These are phyloP conservation scores for Alcis repandata DNA, from an alignment of 2,888 invertebrate species.

Conservation along the genomic window DNA sequence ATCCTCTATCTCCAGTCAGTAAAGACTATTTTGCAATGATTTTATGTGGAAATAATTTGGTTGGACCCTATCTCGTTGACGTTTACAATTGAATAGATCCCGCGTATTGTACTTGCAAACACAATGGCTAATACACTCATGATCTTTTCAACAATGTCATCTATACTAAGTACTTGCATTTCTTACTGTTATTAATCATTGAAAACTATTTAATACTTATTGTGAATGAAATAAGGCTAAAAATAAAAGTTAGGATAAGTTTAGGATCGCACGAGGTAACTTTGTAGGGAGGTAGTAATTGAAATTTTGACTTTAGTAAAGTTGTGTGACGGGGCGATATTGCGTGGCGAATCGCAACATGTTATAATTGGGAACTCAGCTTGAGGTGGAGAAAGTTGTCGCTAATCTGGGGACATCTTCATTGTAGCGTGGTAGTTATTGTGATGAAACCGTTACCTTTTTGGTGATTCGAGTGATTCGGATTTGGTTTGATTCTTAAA, in stretches of 20 bases:
- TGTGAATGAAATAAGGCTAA: slow-evolving; percentile 34
- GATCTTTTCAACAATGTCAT: slow-evolving; percentile 83
- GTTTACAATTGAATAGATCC: slow-evolving; percentile 64
- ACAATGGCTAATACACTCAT: slow-evolving; percentile 84
- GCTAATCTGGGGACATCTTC: slow-evolving; percentile 44
- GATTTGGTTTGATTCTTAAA: too few relatives aligned
- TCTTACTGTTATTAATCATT: neutral
- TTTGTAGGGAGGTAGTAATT: slow-evolving; percentile 67
- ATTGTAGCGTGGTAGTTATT: slow-evolving; percentile 37
- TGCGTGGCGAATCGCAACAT: slow-evolving; percentile 67
- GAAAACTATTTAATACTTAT: slow-evolving; percentile 24
- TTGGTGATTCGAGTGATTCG: too few relatives aligned
- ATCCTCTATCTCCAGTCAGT: slow-evolving; percentile 34
- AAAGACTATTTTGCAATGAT: slow-evolving; percentile 49
- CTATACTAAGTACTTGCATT: slow-evolving; percentile 76
- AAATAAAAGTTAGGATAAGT: slow-evolving; percentile 28
- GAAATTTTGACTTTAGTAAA: slow-evolving; percentile 84
- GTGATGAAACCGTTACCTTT: slow-evolving; percentile 25
- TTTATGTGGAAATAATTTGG: slow-evolving; percentile 30
- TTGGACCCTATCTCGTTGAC: slow-evolving; percentile 69
- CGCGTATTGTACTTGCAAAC: slow-evolving; percentile 64
- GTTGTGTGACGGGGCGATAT: slow-evolving; percentile 79
- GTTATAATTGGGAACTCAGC: slow-evolving; percentile 71
- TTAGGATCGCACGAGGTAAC: slow-evolving; percentile 22
- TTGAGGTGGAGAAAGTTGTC: slow-evolving; percentile 56